Base-by-base conservation (phyloP, 2,113 vertebrate species). In the Macaca nemestrina region DNA sequence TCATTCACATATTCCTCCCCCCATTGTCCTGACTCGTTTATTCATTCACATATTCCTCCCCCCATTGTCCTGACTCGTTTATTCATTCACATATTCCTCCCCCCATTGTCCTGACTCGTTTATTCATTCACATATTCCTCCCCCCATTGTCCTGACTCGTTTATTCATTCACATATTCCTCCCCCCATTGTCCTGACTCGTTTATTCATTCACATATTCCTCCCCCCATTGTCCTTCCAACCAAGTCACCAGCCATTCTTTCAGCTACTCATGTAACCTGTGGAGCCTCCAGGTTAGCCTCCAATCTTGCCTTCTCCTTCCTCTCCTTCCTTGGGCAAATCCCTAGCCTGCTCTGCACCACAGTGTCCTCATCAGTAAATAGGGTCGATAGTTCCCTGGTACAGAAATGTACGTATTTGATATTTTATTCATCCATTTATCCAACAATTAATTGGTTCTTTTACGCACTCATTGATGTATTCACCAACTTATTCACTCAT, bases 291-390 rank as follows among this genome's bases (percentile, higher is more conserved):
- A 35, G 45, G 27, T 57, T 13, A 3, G 40, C 2, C 23, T 32
- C n/a, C 14, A 6, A 13, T 38, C 20, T 5, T 6, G 23, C 55
- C 38, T 78, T n/a, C 45, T n/a, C 1, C 14, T 1, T 17, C 25
- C 7, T 12, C 14, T 86, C 14, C 55, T 32, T 40, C 35, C 20
- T 8, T 8, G 35, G 18, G 1, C 1, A 9, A 4, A 32, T 6
- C 40, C 5, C 8, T 11, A 25, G 52, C 38, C 35, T 1, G 12
- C 30, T 2, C 5, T 3, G 3, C 5, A 12, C 6, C n/a, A 2
- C 7, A 18, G 61, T 43, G 30, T 72, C 59, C n/a, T 80, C 48
- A 7, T 23, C 52, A 7, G 59, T 10, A 10, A 70, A 0, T 5
- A 20, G 18, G 22, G 16, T 73, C 8, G 2, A 23, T 0, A n/a